Percentiles rank a stretch among this genome's conserved stretches.
Conservation (phyloP, 2,888 invertebrate genomes). For the Trichopria drosophilae region DNA sequence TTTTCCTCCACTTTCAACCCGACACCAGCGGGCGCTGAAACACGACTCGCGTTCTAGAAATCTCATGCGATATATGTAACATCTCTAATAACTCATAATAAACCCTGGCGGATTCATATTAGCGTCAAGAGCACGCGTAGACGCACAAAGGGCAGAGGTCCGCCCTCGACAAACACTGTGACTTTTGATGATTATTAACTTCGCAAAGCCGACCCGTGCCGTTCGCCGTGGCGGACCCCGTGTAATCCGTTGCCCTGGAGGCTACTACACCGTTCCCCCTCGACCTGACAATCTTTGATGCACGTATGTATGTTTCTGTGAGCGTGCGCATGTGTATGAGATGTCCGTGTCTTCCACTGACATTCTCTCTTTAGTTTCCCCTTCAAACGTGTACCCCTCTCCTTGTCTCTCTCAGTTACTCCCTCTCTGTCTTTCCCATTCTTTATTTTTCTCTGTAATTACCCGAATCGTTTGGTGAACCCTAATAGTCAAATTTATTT, state of each 20-base stretch:
- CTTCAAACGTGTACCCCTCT: constrained; percentile 7
- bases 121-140: constrained; percentile 58
- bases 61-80: constrained; percentile 53
- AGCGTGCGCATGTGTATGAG: neutral
- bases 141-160: constrained; percentile 47
- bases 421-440: constrained; percentile 3
- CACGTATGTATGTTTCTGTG: neutral
- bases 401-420: neutral
- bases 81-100: constrained; percentile 58
- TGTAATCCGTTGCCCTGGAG: constrained; percentile 55
- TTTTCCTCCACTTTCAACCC: too few relatives aligned
- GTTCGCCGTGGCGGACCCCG: constrained; percentile 40
- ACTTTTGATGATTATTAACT: constrained; percentile 60
- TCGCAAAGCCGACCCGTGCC: constrained; percentile 46
- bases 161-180: constrained; percentile 59
- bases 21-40: constrained; percentile 27
- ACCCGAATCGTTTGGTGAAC: neutral
- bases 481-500: too few relatives aligned
- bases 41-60: constrained; percentile 48
- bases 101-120: constrained; percentile 57
- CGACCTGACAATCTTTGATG: too few relatives aligned
- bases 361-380: constrained; percentile 31
- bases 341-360: neutral
- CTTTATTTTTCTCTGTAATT: constrained; percentile 1
- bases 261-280: constrained; percentile 42